These are phyloP conservation scores for Erpornis zantholeuca DNA, from an alignment of 2,113 vertebrate species.

Conservation along the genomic window DNA sequence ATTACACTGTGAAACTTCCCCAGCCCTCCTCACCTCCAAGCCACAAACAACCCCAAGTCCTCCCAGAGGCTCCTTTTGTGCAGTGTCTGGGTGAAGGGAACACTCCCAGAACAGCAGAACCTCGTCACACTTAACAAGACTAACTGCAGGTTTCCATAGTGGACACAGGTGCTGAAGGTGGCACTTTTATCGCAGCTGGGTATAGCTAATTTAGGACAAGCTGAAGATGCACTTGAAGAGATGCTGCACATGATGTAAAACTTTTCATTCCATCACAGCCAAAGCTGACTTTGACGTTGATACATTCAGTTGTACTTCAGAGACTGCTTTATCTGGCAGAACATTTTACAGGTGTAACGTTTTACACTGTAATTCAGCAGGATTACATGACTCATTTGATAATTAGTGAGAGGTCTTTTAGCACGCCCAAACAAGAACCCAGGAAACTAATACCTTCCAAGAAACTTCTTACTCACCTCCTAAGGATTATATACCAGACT, in stretches of 20 bases:
- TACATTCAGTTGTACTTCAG: not conserved
- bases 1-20: rapidly evolving
- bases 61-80: too few species aligned
- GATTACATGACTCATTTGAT: not conserved
- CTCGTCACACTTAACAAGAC: not conserved
- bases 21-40: not conserved
- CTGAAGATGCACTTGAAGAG: not conserved
- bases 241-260: not conserved
- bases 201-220: not conserved
- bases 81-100: rapidly evolving
- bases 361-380: not conserved
- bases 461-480: not conserved
- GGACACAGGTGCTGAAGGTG: not conserved
- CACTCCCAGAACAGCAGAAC: not conserved
- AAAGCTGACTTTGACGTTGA: not conserved
- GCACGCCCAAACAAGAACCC: not conserved
- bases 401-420: not conserved
- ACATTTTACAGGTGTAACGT: not conserved
- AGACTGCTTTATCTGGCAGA: not conserved
- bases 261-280: not conserved
- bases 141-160: too few species aligned
- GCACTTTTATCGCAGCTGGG: not conserved
- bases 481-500: not conserved
- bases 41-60: rapidly evolving
- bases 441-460: not conserved